A percentile compares a stretch with the other conserved stretches of the same genome.
Evolutionary conservation across 1,140 invertebrate species (phyloP).

Genomic region (Drosophila tristis): DNA sequence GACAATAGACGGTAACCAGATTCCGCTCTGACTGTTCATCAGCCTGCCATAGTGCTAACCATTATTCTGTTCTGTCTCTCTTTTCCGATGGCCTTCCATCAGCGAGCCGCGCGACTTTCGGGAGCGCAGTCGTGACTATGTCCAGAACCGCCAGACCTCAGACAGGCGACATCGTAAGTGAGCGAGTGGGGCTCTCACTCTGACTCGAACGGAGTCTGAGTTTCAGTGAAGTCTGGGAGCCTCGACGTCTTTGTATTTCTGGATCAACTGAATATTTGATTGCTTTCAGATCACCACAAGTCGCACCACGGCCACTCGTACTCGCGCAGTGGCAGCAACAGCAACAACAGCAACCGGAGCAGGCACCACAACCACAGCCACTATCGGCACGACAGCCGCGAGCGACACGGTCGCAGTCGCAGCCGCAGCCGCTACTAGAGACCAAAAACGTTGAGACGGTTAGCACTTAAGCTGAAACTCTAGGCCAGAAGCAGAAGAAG

Average conservation of each 20-base stretch:
- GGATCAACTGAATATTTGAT: too few relatives aligned
- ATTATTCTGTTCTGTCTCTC: background rate
- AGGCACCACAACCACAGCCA: conserved; percentile 64
- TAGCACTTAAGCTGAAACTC: conserved; percentile 7
- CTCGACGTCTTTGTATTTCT: background rate
- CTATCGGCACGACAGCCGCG: conserved; percentile 71
- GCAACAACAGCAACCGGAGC: conserved; percentile 43
- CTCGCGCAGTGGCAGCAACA: conserved; percentile 65
- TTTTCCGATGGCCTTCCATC: conserved; percentile 1
- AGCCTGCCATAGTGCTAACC: background rate
- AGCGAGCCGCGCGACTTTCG: conserved; percentile 77
- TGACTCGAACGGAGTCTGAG: conserved; percentile 9
- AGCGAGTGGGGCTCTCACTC: background rate
- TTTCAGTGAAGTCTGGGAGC: background rate
- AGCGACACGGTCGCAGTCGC: conserved; percentile 69
- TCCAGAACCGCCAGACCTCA: conserved; percentile 66
- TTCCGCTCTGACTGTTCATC: conserved; percentile 4
- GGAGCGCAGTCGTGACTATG: conserved; percentile 71
- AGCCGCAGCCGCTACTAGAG: conserved; percentile 78
- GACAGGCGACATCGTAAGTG: conserved; percentile 79
- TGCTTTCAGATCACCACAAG: conserved; percentile 71
- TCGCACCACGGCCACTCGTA: conserved; percentile 78
- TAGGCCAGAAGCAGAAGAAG: conserved; percentile 9
- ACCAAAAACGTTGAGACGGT: conserved; percentile 28
- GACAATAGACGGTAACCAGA: conserved; percentile 77